Conservation (phyloP, 2,113 vertebrate genomes). For the cattle (Bos taurus) region DNA sequence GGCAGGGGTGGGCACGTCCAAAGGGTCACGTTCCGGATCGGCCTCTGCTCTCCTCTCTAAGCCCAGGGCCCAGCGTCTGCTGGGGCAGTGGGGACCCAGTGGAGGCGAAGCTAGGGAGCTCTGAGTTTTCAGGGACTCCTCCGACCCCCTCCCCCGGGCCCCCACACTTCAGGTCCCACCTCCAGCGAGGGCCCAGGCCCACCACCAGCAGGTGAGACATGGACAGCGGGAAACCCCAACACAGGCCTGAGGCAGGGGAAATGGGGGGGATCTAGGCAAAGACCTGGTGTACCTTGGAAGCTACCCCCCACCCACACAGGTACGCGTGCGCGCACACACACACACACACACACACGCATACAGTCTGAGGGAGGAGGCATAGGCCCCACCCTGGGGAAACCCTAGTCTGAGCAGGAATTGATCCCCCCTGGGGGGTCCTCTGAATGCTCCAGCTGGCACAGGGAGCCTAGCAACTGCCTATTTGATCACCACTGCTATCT, state of each 20-base stretch:
- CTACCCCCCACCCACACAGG: too few species aligned
- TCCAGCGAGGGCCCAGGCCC: not conserved
- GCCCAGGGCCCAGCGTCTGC: not conserved
- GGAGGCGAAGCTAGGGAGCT: too few species aligned
- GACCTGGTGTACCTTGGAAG: not conserved
- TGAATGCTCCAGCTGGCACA: too few species aligned
- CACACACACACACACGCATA: too few species aligned
- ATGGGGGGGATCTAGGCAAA: not conserved
- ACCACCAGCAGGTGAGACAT: not conserved
- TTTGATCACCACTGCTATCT: not conserved
- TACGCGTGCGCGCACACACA: accelerated
- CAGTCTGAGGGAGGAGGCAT: not conserved
- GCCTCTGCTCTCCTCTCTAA: not conserved
- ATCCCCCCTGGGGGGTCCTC: accelerated
- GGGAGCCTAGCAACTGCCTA: not conserved
- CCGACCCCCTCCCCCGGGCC: not conserved
- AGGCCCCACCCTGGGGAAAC: not conserved
- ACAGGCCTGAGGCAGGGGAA: not conserved
- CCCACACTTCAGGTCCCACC: not conserved
- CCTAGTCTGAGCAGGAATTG: not conserved
- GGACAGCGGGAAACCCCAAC: not conserved
- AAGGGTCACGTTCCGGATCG: accelerated
- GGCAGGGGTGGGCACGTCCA: accelerated
- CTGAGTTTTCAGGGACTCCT: not conserved
- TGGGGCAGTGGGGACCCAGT: not conserved